Evolutionary conservation across 2,113 vertebrate species (phyloP).

Genomic region (Rhinopomastus cyanomelas): DNA sequence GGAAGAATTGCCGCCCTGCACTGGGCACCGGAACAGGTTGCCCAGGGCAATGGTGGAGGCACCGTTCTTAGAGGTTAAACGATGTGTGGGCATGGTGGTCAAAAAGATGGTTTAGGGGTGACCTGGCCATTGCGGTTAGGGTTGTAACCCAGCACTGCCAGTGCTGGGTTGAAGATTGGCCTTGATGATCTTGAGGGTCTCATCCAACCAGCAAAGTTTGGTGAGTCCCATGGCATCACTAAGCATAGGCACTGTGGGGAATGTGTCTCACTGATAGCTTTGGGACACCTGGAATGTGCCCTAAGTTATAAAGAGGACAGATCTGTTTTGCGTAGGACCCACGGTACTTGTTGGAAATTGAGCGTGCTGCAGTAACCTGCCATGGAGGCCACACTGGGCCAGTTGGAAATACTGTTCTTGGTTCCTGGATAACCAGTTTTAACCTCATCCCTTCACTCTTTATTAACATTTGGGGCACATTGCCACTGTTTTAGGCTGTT

Average conservation of each 20-base stretch:
- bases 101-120: no score
- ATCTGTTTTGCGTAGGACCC: neutral
- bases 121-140: no score
- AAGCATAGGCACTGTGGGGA: fast-evolving
- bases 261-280: fast-evolving
- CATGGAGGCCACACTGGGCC: fast-evolving
- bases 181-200: no score
- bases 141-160: no score
- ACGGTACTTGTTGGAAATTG: neutral
- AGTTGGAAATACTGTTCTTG: fast-evolving
- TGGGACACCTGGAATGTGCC: fast-evolving
- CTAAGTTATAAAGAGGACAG: fast-evolving
- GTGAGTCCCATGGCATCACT: fast-evolving
- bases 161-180: no score
- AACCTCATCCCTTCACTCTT: neutral
- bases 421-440: neutral
- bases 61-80: no score
- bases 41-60: no score
- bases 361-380: fast-evolving
- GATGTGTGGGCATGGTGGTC: no score
- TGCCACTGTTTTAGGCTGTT: neutral
- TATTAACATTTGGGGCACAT: neutral
- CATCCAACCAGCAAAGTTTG: no score
- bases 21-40: no score
- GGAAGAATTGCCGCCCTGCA: no score